A percentile compares a stretch with the other conserved stretches of the same genome.
These are phyloP conservation scores for Semibalanus balanoides DNA, from an alignment of 1,140 invertebrate genomes.

Conservation along the genomic window DNA sequence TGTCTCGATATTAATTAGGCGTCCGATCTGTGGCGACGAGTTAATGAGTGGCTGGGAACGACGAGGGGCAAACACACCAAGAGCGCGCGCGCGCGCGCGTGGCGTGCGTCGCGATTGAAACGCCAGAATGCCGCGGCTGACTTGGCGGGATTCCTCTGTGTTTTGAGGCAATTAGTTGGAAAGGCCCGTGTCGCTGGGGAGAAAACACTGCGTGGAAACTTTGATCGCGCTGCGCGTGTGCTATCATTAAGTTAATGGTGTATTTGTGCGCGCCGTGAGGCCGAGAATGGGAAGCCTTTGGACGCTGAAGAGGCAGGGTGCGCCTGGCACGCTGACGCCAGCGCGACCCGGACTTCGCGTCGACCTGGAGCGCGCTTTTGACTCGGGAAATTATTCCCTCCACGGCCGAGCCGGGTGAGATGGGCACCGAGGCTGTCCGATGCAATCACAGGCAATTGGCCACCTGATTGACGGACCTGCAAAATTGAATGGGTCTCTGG, in stretches of 20 bases:
- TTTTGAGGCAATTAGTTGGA: neutral
- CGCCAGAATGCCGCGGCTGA: neutral
- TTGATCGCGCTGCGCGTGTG: neutral
- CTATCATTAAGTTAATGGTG: neutral
- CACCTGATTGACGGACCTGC: no score
- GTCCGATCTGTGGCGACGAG: neutral
- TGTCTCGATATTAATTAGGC: slow-evolving; percentile 2
- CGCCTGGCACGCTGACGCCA: neutral
- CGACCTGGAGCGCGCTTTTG: no score
- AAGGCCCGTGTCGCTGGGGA: neutral
- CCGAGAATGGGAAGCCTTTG: neutral
- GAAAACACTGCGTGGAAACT: neutral
- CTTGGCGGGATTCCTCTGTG: neutral
- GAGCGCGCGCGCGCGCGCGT: no score
- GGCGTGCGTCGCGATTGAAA: neutral
- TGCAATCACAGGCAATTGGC: no score
- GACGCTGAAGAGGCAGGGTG: neutral
- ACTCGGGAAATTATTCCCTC: no score
- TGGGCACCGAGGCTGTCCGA: no score
- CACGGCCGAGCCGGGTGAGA: no score
- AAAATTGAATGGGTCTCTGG: no score
- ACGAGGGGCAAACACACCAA: no score
- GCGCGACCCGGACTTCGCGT: neutral
- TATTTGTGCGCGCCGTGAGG: neutral
- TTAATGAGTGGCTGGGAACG: neutral